A percentile compares a stretch with the other conserved stretches of the same genome.
These are phyloP conservation scores for Laothoe populi DNA, from an alignment of 2,888 invertebrate genomes.

Conservation along the genomic window DNA sequence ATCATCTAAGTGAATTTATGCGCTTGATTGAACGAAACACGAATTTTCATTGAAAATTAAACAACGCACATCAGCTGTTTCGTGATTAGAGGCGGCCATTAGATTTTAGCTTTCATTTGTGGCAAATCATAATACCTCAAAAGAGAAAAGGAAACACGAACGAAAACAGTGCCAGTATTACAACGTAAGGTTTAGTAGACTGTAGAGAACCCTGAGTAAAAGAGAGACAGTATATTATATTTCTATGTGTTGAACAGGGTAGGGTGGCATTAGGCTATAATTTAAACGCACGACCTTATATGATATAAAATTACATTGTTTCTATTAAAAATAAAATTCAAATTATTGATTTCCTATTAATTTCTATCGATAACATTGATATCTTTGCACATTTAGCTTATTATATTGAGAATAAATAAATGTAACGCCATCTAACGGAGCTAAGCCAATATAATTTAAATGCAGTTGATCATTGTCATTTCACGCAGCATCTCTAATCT, in stretches of 20 bases:
- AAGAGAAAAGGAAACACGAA: conserved; percentile 38
- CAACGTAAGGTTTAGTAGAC: not conserved
- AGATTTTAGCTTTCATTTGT: conserved; percentile 73
- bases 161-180: conserved; percentile 25
- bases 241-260: not conserved
- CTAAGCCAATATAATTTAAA: too few relatives aligned
- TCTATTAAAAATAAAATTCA: too few relatives aligned
- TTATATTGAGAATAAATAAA: too few relatives aligned
- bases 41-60: conserved; percentile 57
- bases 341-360: too few relatives aligned
- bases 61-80: conserved; percentile 83
- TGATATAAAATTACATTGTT: too few relatives aligned
- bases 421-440: too few relatives aligned
- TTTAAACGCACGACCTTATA: not conserved
- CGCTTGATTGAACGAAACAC: conserved; percentile 51
- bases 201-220: not conserved
- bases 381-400: too few relatives aligned
- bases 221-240: not conserved
- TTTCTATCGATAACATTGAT: too few relatives aligned
- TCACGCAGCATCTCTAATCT: too few relatives aligned
- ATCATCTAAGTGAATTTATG: conserved; percentile 68
- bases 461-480: too few relatives aligned
- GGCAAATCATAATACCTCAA: conserved; percentile 45
- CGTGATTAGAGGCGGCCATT: conserved; percentile 77
- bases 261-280: not conserved